Conservation (phyloP, 1,140 invertebrate species). For the Xylocopa sonorina region DNA sequence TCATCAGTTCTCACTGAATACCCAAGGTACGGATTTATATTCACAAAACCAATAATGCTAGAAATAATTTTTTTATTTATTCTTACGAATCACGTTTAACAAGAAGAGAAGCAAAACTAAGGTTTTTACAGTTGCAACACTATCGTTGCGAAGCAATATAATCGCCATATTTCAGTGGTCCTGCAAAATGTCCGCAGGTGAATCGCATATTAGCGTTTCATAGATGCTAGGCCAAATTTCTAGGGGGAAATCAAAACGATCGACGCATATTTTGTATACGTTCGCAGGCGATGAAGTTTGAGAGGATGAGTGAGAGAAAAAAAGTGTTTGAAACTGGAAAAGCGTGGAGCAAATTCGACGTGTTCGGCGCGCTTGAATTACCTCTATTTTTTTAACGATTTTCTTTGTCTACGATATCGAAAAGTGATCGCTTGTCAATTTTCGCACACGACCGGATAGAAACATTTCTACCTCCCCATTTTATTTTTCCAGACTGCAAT, state of each 20-base stretch:
- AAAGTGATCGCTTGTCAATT: neutral
- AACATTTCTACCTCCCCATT: too few relatives aligned
- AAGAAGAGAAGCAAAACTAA: too few relatives aligned
- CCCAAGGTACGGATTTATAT: too few relatives aligned
- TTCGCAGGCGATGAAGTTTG: constrained; percentile 3
- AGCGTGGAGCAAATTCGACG: neutral
- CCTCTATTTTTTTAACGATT: constrained; percentile 5
- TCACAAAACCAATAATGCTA: too few relatives aligned
- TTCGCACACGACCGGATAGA: neutral
- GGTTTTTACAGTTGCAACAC: too few relatives aligned
- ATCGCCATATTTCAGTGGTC: neutral
- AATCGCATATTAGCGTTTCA: neutral
- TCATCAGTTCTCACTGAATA: too few relatives aligned
- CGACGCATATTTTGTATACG: constrained; percentile 51
- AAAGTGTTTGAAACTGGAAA: neutral
- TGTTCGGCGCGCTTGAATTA: neutral
- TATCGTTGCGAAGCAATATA: too few relatives aligned
- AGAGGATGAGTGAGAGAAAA: constrained; percentile 22
- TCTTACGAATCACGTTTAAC: too few relatives aligned
- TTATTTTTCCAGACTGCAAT: too few relatives aligned
- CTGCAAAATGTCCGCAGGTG: neutral
- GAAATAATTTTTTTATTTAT: too few relatives aligned
- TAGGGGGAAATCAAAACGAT: constrained; percentile 32
- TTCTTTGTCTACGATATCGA: neutral
- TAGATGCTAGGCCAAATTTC: neutral